Conservation (phyloP, 2,113 vertebrate species). For the Caranx ignobilis region DNA sequence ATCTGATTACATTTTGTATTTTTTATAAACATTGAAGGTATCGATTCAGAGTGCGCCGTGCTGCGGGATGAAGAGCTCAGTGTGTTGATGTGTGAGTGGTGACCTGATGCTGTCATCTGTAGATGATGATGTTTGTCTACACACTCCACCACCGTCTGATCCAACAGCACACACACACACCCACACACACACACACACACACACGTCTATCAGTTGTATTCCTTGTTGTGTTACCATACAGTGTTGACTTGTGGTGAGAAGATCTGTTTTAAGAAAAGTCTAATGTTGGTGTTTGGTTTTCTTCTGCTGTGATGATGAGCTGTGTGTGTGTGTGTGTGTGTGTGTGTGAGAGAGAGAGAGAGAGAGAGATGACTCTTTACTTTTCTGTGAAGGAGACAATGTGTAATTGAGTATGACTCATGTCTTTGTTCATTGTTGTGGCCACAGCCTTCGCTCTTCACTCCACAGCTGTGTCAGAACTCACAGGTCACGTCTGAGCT, state of each 20-base stretch:
- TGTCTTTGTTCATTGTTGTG: constrained; percentile 81
- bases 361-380: constrained; percentile 58
- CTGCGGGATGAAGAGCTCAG: not conserved
- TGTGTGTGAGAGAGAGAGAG: not conserved
- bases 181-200: not conserved
- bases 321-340: constrained; percentile 16
- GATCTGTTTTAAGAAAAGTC: not conserved
- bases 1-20: constrained; percentile 13
- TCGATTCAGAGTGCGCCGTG: not conserved
- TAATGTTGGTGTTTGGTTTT: constrained; percentile 23
- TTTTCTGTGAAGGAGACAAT: constrained; percentile 68
- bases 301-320: constrained; percentile 43
- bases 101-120: constrained; percentile 36
- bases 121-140: constrained; percentile 42
- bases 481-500: constrained; percentile 32
- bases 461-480: constrained; percentile 59
- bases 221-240: not conserved
- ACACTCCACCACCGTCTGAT: constrained; percentile 18
- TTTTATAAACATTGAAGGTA: constrained; percentile 10
- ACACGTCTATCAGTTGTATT: not conserved
- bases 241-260: constrained; percentile 6
- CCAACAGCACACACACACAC: constrained; percentile 18
- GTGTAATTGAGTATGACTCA: constrained; percentile 76
- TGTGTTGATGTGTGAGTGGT: constrained; percentile 46
- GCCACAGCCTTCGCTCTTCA: constrained; percentile 58